phyloP scores from a whole-genome alignment of 2,797 vertebrate genomes.

The Darevskia nairensis region DNA sequence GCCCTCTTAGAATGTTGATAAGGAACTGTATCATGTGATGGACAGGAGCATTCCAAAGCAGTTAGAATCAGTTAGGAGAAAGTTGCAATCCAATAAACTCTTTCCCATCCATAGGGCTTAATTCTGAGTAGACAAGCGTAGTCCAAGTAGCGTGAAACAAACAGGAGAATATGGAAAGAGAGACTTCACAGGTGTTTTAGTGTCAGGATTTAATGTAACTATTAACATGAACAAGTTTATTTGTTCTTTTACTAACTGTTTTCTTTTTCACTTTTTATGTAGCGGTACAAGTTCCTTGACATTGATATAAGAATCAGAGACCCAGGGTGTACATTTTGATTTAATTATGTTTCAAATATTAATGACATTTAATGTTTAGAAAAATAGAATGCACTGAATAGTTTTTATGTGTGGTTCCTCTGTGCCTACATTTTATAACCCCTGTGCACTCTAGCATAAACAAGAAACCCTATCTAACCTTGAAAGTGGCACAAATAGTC shows the following conservation, averaged over 20 bases:
- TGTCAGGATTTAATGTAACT: background rate
- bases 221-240: too few species aligned
- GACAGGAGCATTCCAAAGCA: background rate
- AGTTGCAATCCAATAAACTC: background rate
- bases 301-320: too few species aligned
- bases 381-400: background rate
- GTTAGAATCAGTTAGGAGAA: background rate
- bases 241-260: background rate
- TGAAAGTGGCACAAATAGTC: too few species aligned
- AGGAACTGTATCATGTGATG: background rate
- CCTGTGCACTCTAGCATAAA: background rate
- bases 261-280: background rate
- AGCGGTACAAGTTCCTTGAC: background rate
- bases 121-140: background rate
- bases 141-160: background rate
- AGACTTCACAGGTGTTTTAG: background rate
- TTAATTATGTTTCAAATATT: too few species aligned
- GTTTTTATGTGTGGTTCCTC: too few species aligned
- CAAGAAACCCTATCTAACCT: too few species aligned
- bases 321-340: too few species aligned
- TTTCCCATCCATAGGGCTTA: too few species aligned
- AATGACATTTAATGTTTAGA: background rate
- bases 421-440: too few species aligned
- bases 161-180: background rate
- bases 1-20: background rate